Evolutionary conservation across 1,140 invertebrate species (phyloP).

Genomic region (Monochamus saltuarius): DNA sequence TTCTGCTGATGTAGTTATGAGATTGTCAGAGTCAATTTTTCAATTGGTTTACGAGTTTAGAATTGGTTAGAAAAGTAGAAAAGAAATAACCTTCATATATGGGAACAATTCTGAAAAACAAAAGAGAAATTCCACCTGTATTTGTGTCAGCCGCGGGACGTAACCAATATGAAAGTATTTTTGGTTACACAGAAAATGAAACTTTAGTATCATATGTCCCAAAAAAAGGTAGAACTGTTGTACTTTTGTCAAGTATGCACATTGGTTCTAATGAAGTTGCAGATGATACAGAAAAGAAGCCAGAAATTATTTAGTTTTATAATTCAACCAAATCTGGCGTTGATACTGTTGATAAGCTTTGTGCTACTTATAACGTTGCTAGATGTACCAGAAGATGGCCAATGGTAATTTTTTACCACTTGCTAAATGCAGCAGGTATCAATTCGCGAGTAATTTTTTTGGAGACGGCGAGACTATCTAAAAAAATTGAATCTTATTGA

Average conservation of each 20-base stretch:
- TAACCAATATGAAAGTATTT: slow-evolving; percentile 4
- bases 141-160: slow-evolving; percentile 9
- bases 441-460: slow-evolving; percentile 12
- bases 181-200: slow-evolving; percentile 13
- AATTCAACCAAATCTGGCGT: slow-evolving; percentile 53
- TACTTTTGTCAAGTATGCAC: slow-evolving; percentile 32
- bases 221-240: slow-evolving; percentile 25
- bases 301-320: slow-evolving; percentile 50
- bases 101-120: slow-evolving; percentile 6
- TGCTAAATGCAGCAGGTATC: slow-evolving; percentile 22
- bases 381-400: slow-evolving; percentile 49
- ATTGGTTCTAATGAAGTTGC: slow-evolving; percentile 31
- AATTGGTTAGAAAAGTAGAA: slow-evolving; percentile 4
- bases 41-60: slow-evolving; percentile 9
- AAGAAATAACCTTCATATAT: slow-evolving; percentile 6
- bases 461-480: slow-evolving; percentile 3
- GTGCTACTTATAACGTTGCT: slow-evolving; percentile 45
- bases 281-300: slow-evolving; percentile 44
- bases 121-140: background rate
- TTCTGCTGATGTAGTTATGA: slow-evolving; percentile 1
- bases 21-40: slow-evolving; percentile 11
- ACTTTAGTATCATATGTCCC: slow-evolving; percentile 13
- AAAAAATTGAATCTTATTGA: slow-evolving; percentile 7
- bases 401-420: slow-evolving; percentile 38
- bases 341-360: slow-evolving; percentile 51